A percentile compares a stretch with the other conserved stretches of the same genome.
Evolutionary conservation across 2,797 vertebrate species (phyloP).

Genomic region (Neostethus bicornis): DNA sequence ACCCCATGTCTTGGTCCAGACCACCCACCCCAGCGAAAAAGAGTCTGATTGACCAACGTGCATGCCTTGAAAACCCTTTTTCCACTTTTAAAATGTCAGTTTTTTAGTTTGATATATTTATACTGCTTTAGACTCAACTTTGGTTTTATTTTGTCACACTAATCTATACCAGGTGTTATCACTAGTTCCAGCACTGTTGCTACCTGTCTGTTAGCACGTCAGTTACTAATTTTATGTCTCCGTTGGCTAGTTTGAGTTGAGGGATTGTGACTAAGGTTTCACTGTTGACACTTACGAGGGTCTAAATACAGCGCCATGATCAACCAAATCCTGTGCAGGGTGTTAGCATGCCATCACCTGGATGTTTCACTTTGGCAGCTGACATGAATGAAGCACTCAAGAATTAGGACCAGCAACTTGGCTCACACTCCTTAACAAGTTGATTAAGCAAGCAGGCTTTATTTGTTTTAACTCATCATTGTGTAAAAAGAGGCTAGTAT

Average conservation of each 20-base stretch:
- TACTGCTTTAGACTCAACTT: constrained; percentile 50
- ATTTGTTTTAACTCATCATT: constrained; percentile 5
- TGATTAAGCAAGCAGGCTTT: background rate
- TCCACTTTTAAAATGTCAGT: constrained; percentile 39
- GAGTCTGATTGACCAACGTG: constrained; percentile 36
- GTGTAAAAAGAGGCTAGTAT: constrained; percentile 21
- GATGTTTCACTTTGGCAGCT: constrained; percentile 38
- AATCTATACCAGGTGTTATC: constrained; percentile 49
- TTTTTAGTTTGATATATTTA: constrained; percentile 47
- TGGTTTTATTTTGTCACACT: constrained; percentile 51
- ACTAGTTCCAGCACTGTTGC: constrained; percentile 37
- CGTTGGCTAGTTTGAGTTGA: constrained; percentile 34
- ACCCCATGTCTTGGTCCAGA: constrained; percentile 40
- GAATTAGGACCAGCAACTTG: constrained; percentile 18
- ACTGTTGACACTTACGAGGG: constrained; percentile 27
- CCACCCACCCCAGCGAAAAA: constrained; percentile 55
- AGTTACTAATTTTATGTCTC: constrained; percentile 39
- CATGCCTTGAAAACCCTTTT: constrained; percentile 37
- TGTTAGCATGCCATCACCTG: constrained; percentile 47
- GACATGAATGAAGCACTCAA: constrained; percentile 31
- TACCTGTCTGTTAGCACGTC: constrained; percentile 58
- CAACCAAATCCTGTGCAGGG: constrained; percentile 28
- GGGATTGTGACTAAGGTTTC: constrained; percentile 44
- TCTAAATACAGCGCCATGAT: constrained; percentile 65
- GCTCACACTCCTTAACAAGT: constrained; percentile 20